Base-by-base conservation (phyloP, 2,888 invertebrate species). In the Epicampocera succincta region DNA sequence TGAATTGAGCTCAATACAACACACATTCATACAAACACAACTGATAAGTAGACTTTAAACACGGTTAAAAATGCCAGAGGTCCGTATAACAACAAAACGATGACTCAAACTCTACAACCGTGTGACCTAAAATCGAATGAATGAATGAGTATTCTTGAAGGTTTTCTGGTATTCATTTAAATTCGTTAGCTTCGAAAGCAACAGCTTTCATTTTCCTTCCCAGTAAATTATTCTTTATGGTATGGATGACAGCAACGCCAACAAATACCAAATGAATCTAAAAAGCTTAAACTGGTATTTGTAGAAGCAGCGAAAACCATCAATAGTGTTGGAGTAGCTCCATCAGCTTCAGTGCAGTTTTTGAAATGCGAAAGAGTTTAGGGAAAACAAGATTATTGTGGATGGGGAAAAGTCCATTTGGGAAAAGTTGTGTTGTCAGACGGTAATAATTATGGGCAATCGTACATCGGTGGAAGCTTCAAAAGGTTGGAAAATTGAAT, bases 1-100 rank as follows among this genome's bases (percentile, higher is more conserved):
- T 38, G 6, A 82, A 82, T 78, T 78, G 71, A 71, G 61, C 82
- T 65, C 52, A 72, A 78, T 71, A 66, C n/a, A n/a, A n/a, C n/a
- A n/a, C n/a, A n/a, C n/a, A n/a, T n/a, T n/a, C n/a, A n/a, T n/a
- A n/a, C 38, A 58, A 58, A 13, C 38, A 48, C 65, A 21, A 15
- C 40, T 65, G 25, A 58, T 21, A 42, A 52, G 42, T 25, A 11
- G 15, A 15, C 58, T 33, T 9, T 65, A 48, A 66, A 40, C 19
- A 46, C 21, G 33, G 25, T 19, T 54, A 29, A 65, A 46, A 50
- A 40, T 4, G 3, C 12, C n/a, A 12, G 12, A 50, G 60, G 38
- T 60, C 9, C 19, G 44, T 63, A 15, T 19, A 63, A 71, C 46
- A 25, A 60, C 44, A 71, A 71, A 61, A 19, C n/a, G 80, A 66